Base-by-base conservation (phyloP, 1,140 invertebrate genomes). In the Drosophila kurseongensis region DNA sequence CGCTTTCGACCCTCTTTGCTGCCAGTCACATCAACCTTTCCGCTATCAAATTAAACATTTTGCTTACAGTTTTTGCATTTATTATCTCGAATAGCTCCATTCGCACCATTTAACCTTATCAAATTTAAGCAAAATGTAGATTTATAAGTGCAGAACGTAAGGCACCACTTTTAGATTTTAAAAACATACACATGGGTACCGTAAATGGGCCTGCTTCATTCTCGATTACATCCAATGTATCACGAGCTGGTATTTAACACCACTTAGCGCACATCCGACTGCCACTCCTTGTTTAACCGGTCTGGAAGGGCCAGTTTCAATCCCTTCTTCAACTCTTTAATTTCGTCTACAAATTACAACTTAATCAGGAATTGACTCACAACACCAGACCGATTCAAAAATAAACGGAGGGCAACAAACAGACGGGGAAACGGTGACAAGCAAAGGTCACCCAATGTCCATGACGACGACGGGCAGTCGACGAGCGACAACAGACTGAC, bases 391-490 rank as follows among this genome's bases (percentile, higher is more conserved):
- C 57, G 74, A 80, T 65, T 80, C 68, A 68, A 76, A 59, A 62
- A 51, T 27, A 50, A 79, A 27, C 41, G 40, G 57, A 23, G 44
- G 51, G 57, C 36, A 58, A 18, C 8, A 50, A 38, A 41, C 23
- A 10, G 23, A 2, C 23, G 56, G 27, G 44, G 42, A 35, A 50
- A 48, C 18, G 44, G 67, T 89, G 79, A 80, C 84, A 80, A 52
- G 42, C 65, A 90, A 89, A 89, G 84, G 84, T 89, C 84, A 89
- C 51, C 88, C 74, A 90, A 84, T 84, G 84, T 78, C 84, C 83
- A 80, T 79, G 68, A 89, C 83, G 84, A 83, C 66, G 66, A 44
- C 45, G 63, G 59, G 29, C 44, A 42, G 54, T 40, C 45, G 40
- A 55, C 67, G 67, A 61, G 16, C 59, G 41, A 27, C 68, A 55